These are phyloP conservation scores for Philopedon plagiatum DNA, from an alignment of 2,888 invertebrate genomes.

Conservation along the genomic window DNA sequence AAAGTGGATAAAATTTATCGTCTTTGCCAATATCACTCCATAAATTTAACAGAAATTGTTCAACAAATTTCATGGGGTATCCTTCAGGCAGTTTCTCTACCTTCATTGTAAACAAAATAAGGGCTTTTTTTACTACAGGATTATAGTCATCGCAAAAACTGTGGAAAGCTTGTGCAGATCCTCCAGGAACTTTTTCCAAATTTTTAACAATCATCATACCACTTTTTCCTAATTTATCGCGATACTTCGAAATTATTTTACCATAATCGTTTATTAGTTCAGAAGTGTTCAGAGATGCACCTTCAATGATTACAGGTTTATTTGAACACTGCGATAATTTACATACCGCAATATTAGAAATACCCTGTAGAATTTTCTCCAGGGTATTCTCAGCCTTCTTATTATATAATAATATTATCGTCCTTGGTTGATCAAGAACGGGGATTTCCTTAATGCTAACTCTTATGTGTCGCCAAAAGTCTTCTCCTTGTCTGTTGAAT, in stretches of 20 bases:
- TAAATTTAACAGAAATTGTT: conserved; percentile 62
- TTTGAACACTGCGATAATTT: conserved; percentile 51
- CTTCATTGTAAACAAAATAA: conserved; percentile 69
- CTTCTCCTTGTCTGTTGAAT: conserved; percentile 58
- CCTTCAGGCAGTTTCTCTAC: conserved; percentile 55
- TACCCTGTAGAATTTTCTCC: conserved; percentile 61
- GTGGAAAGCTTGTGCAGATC: conserved; percentile 71
- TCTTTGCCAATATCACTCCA: conserved; percentile 65
- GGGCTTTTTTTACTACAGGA: conserved; percentile 67
- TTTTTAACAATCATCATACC: conserved; percentile 65
- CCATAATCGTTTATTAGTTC: conserved; percentile 61
- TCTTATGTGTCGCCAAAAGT: conserved; percentile 64
- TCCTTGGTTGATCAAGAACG: conserved; percentile 61
- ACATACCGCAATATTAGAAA: conserved; percentile 63
- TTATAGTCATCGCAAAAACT: conserved; percentile 72
- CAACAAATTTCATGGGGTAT: conserved; percentile 58
- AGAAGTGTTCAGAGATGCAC: conserved; percentile 60
- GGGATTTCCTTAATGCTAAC: conserved; percentile 62
- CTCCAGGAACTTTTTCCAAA: conserved; percentile 64
- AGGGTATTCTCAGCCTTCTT: conserved; percentile 52
- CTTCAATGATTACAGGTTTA: conserved; percentile 58
- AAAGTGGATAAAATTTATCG: conserved; percentile 68
- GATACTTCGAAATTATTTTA: conserved; percentile 58
- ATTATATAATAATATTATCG: conserved; percentile 67
- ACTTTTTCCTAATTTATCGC: conserved; percentile 56